phyloP scores from a whole-genome alignment of 2,797 vertebrate genomes.

The Urosaurus nigricauda region DNA sequence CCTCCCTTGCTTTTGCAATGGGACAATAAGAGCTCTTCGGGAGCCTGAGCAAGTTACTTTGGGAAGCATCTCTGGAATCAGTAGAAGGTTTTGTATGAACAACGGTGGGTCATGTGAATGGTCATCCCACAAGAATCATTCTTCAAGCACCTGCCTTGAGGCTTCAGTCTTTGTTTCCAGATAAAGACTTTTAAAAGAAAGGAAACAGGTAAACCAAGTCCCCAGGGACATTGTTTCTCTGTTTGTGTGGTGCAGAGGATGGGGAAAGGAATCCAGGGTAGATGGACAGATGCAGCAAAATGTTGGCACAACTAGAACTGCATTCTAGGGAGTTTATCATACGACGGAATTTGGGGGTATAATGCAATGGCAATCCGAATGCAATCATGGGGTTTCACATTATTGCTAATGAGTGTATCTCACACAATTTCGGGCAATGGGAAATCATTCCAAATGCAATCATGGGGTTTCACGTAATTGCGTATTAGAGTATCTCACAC shows the following conservation, averaged over 20 bases:
- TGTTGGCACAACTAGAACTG: not conserved
- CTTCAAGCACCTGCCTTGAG: not conserved
- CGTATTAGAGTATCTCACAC: too few relatives aligned
- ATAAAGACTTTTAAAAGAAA: not conserved
- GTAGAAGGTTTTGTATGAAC: slow-evolving; percentile 31
- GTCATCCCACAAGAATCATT: slow-evolving; percentile 35
- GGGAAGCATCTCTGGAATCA: slow-evolving; percentile 46
- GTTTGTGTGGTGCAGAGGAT: not conserved
- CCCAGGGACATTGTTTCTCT: too few relatives aligned
- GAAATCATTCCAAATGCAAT: too few relatives aligned
- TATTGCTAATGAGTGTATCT: too few relatives aligned
- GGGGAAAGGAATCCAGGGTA: not conserved
- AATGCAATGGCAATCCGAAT: too few relatives aligned
- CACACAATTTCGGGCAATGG: too few relatives aligned
- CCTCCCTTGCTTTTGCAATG: slow-evolving; percentile 59
- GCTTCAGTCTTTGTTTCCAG: not conserved
- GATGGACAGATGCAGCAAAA: not conserved
- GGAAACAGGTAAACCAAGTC: not conserved
- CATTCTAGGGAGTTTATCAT: too few relatives aligned
- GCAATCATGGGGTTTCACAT: too few relatives aligned
- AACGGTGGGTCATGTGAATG: slow-evolving; percentile 7
- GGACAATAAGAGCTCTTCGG: slow-evolving; percentile 30
- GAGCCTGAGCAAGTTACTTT: slow-evolving; percentile 38
- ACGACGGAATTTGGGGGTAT: too few relatives aligned
- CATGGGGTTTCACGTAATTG: too few relatives aligned